Evolutionary conservation across 2,888 invertebrate genomes (phyloP), one percentile per base, ranked within the genome.

Genomic region (Anticlea derivata): DNA sequence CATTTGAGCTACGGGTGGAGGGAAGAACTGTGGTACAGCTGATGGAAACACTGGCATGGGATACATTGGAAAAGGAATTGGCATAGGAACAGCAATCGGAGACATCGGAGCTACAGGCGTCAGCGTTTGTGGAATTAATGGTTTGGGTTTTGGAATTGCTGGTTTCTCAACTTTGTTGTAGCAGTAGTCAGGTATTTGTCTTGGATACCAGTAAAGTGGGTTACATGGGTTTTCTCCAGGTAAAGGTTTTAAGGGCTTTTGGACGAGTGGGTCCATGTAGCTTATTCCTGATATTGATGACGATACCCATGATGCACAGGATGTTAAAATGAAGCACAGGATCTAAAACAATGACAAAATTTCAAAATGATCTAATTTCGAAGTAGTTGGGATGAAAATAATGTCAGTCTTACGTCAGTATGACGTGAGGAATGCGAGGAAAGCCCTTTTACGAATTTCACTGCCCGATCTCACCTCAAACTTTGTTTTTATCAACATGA

Each of bases 161-260:
- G 38, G 37, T 4, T 20, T 37, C 50, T 0, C 48, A 2, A 37
- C 45, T 22, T 52, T 66, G 5, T 43, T 49, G 37, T 66, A 56
- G 29, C 79, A 78, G 33, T 62, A 65, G 2, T 69, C 70, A 3
- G 79, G 78, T 31, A 79, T 59, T 0, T 57, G 5, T 22, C 44
- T 65, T 0, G 78, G 78, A 48, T 83, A 88, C 88, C 88, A 89
- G 48, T 82, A 89, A 0, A 83, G 61, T 0, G 85, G 81, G 30
- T 86, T 80, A 58, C 88, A 88, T 1, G 80, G 79, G 54, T 87
- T 70, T 10, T 72, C 71, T 5, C 64, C 64, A 0, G 57, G 45
- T 11, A 47, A 45, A 0, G 17, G 34, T 10, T 35, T 53, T 5
- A 49, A 26, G 1, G 54, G 53, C 11, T 53, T 54, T 7, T 50